Base-by-base conservation (phyloP, 2,888 invertebrate genomes). In the Dryadula phaetusa region DNA sequence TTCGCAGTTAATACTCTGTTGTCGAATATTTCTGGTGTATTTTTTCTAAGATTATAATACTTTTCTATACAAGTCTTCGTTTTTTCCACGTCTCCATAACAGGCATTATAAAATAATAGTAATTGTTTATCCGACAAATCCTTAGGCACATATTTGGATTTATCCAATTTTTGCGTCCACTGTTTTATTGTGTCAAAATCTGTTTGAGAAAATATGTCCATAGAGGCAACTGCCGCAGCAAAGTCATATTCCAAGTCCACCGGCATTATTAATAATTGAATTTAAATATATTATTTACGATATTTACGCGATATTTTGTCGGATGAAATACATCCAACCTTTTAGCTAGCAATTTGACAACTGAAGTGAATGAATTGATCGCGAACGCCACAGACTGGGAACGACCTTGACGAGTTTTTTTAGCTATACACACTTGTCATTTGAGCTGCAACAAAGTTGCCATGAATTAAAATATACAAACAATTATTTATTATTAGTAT, bases 61-160 rank as follows among this genome's bases (percentile, higher is more conserved):
- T 92, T 92, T 73, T 93, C 90, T 74, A 96, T 94, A 75, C 95
- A 95, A n/a, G 80, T 85, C 78, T 94, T 94, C 0, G 94, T 94
- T 62, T 91, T 92, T 14, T 94, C 94, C 74, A 94, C 76, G 46
- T 94, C 88, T 65, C 93, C 94, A 69, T 94, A 93, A 81, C 95
- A 95, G 56, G 95, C 95, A 76, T 95, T 93, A 73, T 95, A 93
- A 78, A 96, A 96, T 49, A 95, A 82, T 34, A 94, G 92, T 64
- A 95, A 86, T 80, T 95, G 95, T 82, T 95, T 94, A 73, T 94
- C 93, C 37, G 93, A 76, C 70, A 93, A 76, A 80, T 93, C 93
- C 76, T 90, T 89, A 20, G 94, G 93, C 71, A 93, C 87, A 77
- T 82, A 89, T 86, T 92, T 92, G 40, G 87, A 81, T 82, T 84